Percentiles rank a stretch among this genome's conserved stretches.
Conservation (phyloP, 1,140 invertebrate genomes). For the Hylaeus anthracinus region DNA sequence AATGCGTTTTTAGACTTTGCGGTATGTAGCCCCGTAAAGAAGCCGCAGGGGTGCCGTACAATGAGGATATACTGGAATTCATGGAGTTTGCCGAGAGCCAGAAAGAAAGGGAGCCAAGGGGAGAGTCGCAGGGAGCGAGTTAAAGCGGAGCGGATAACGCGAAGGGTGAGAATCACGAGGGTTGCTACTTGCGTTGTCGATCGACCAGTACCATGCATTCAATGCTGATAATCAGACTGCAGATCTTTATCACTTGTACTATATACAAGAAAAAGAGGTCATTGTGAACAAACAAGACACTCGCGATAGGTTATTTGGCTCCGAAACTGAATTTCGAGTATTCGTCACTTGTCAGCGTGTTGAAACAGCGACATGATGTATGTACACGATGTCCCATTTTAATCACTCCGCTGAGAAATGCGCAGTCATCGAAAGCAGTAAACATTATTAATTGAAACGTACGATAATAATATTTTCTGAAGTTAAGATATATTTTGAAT, state of each 20-base stretch:
- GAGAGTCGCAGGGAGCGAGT: background rate
- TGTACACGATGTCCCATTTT: no score
- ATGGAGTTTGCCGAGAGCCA: background rate
- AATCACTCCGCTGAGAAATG: no score
- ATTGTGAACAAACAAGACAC: background rate
- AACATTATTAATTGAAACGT: no score
- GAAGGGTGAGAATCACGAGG: constrained; percentile 16
- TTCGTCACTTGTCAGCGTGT: background rate
- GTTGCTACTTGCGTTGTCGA: constrained; percentile 12
- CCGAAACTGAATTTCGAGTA: background rate
- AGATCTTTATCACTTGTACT: no score
- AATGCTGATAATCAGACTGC: no score
- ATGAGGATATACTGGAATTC: constrained; percentile 1
- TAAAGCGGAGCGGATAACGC: background rate
- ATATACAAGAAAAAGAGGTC: background rate
- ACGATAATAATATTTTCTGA: no score
- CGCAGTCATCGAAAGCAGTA: no score
- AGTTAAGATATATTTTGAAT: no score
- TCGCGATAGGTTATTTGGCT: background rate
- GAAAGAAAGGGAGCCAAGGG: background rate
- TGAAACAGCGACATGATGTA: no score
- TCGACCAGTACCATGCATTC: background rate
- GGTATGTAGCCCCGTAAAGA: constrained; percentile 21
- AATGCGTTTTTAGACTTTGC: constrained; percentile 43
- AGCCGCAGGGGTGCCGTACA: constrained; percentile 15